Evolutionary conservation across 2,888 invertebrate genomes (phyloP), one percentile per base, ranked within the genome.

Genomic region (Alviniconcha strummeri): DNA sequence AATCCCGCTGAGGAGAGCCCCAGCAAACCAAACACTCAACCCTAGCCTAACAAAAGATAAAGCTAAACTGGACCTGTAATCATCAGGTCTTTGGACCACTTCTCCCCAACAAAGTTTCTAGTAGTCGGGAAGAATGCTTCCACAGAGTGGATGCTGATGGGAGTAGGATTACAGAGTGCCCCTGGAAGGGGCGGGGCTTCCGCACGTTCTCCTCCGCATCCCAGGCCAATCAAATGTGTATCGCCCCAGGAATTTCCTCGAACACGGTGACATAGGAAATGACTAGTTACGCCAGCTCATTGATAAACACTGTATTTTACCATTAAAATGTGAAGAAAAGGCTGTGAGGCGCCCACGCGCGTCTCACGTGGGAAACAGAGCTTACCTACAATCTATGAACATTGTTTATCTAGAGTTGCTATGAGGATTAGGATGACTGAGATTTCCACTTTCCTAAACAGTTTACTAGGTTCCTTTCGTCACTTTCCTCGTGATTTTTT

Each of bases 1-100:
- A 11, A 8, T 9, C 52, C 82, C 56, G 77, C 82, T 57, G 82
- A 82, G 77, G 77, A n/a, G 0, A 76, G 15, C 15, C 76, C 82
- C 72, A 72, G 72, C 56, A 69, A 69, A 19, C 11, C 54, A 52
- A 52, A 13, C 54, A 54, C 64, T 77, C 67, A 13, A 56, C 36
- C 77, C 82, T 82, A 56, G 54, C 69, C 82, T 71, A 71, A 77
- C 19, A 54, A 55, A 79, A 67, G 19, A 54, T n/a, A 36, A 67
- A 77, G 56, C 82, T 82, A 82, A 77, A 82, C 82, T 82, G 67
- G 82, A 77, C 69, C n/a, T 69, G 19, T 19, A 55, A 56, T 77
- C 77, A 82, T 82, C 77, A 77, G 77, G 82, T n/a, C 76, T 67
- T 55, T 76, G 76, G 55, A 67, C 82, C 52, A 56, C 64, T 76